Base-by-base conservation (phyloP, 2,888 invertebrate genomes). In the Formica aserva region DNA sequence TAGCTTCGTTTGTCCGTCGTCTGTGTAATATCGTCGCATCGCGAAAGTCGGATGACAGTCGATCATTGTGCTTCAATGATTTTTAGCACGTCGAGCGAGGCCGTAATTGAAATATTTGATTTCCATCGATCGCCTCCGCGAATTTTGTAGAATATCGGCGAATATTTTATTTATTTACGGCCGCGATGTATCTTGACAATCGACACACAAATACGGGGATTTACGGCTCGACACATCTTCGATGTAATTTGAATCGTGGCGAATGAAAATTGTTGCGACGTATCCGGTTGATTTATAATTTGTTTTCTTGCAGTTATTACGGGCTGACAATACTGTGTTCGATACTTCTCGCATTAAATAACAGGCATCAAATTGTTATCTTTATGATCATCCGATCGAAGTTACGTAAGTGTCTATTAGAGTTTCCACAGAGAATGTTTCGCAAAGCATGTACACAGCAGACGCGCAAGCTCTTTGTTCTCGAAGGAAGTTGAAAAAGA, bases 101-200 rank as follows among this genome's bases (percentile, higher is more conserved):
- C 55, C 26, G 72, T 72, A 72, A 80, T 57, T 60, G n/a, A 45
- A 65, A 80, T 57, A 66, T 78, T 72, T 45, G 72, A 2, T 60
- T 45, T 35, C 5, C 32, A 35, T 71, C 18, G 60, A 45, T 78
- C 57, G 22, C n/a, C 0, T 8, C 2, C 48, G 18, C 3, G 45
- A 71, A 60, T 67, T 67, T 77, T 57, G 3, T 3, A 13, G 32
- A 45, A 71, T 71, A 71, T 32, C 32, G 72, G 11, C 60, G 8
- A 29, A 29, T 69, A 69, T 69, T 78, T 78, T 60, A 60, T 78
- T 78, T 38, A 77, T 77, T 77, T 80, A 72, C 45, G 15, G 6
- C 11, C 26, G 38, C 6, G 38, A 1, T 60, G 38, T 1, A 29
- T 9, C 41, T 45, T 72, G 72, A 80, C 72, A 62, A 60, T 45